Evolutionary conservation across 2,797 vertebrate species (phyloP), one percentile per base, ranked within the genome.

Genomic region (Capromys pilorides): DNA sequence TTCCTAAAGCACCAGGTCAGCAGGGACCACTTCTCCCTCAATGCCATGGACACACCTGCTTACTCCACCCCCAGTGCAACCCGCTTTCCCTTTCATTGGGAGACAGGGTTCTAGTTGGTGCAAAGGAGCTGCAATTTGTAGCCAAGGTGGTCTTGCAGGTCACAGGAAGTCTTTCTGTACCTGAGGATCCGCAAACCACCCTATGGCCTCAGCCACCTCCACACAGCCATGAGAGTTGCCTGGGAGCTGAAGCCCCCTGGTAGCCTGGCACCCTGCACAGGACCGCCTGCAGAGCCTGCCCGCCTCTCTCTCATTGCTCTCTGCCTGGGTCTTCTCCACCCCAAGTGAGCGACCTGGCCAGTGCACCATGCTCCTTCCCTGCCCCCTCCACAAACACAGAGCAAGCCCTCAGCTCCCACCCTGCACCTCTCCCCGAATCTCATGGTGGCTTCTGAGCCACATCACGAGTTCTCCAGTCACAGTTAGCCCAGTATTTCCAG

Each of bases 81-180:
- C 22, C 5, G 3, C 9, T 54, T 4, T 1, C 41, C 28, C 39
- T 6, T 41, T 1, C 0, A 62, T 45, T 13, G 18, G 12, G 5
- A 45, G 61, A 31, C 11, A 39, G 28, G 26, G 39, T 22, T n/a
- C 86, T 59, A 2, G 45, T 4, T 31, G 54, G 36, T 36, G 4
- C 79, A 45, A 41, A 66, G 71, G 22, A 57, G 39, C 64, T 62
- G 51, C 57, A 71, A 41, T 26, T 49, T 10, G 31, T 0, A 6
- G 28, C 13, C 62, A 28, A 62, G 36, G 81, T 1, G 13, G 61
- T 36, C 59, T 5, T 6, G 8, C 31, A 19, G 33, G 16, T 49
- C 82, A 8, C 12, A 2, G 61, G 67, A 73, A 33, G 45, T 4
- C 0, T 0, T 11, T 71, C 61, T n/a, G 28, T 0, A 11, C 19